Base-by-base conservation (phyloP, 2,797 vertebrate genomes). In the Cyclopterus lumpus region DNA sequence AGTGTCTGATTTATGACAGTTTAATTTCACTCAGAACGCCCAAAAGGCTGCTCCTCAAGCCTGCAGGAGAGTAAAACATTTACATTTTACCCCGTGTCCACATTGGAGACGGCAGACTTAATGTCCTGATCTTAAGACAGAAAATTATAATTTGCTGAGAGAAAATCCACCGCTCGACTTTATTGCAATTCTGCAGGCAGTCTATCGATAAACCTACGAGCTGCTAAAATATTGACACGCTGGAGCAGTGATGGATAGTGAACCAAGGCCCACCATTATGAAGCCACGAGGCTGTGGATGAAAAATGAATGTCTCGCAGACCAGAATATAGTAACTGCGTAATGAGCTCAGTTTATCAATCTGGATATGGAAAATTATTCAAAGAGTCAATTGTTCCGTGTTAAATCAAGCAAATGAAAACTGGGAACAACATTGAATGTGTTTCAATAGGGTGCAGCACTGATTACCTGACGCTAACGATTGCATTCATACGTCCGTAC, bases 31-130 rank as follows among this genome's bases (percentile, higher is more conserved):
- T 24, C 42, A 60, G 40, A 73, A 69, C 30, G 55, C 14, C 32
- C 11, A 40, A 81, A 67, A 77, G 36, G 28, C n/a, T 65, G 15
- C 65, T 54, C 18, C 53, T 77, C 51, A 66, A 16, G 26, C 46
- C 61, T 38, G 18, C 8, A 22, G 42, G 71, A 32, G 65, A n/a
- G 51, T 57, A 77, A 80, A 79, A 78, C 65, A 48, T 85, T 61
- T 28, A 42, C 22, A 30, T 38, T 34, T 54, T 24, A 14, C 67
- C 12, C 36, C 71, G n/a, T 44, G 72, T 78, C n/a, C 49, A 75
- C 30, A 30, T 26, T 3, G n/a, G 18, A 71, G 9, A 32, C 34
- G 78, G 46, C 61, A 76, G 26, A 71, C 85, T 71, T 60, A 71
- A 26, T 22, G 26, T 62, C 11, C 11, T 67, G 28, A 66, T 58